These are phyloP conservation scores for Hippocampus guttulatus DNA, from an alignment of 2,113 vertebrate genomes.

Conservation along the genomic window DNA sequence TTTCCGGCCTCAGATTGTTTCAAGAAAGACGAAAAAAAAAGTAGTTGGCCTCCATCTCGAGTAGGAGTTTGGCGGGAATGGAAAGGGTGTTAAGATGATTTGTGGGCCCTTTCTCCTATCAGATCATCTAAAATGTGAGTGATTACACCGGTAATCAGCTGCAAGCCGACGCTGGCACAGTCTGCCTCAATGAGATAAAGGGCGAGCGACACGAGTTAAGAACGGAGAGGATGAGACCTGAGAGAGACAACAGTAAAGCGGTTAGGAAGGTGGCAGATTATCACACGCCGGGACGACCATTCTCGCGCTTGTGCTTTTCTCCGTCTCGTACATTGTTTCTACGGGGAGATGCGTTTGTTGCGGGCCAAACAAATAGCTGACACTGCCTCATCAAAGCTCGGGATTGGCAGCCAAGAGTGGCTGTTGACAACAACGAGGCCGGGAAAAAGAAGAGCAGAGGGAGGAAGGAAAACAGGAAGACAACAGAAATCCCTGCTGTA, in stretches of 20 bases:
- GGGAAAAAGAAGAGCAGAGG: conserved; percentile 61
- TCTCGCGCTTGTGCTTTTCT: conserved; percentile 47
- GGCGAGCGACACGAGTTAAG: conserved; percentile 47
- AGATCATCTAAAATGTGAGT: conserved; percentile 71
- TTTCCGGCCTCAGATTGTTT: conserved; percentile 43
- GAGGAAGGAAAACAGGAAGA: conserved; percentile 52
- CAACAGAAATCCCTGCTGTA: conserved; percentile 67
- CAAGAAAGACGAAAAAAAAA: conserved; percentile 56
- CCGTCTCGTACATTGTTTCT: conserved; percentile 42
- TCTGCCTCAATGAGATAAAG: conserved; percentile 70
- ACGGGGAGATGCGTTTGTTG: conserved; percentile 60
- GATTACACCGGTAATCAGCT: conserved; percentile 72
- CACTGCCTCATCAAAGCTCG: conserved; percentile 71
- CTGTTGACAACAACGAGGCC: conserved; percentile 67
- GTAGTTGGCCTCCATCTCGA: conserved; percentile 43
- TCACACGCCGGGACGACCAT: conserved; percentile 51
- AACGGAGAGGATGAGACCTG: conserved; percentile 48
- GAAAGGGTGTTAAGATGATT: conserved; percentile 64
- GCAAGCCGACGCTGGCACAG: conserved; percentile 63
- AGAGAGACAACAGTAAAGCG: conserved; percentile 52
- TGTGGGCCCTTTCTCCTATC: conserved; percentile 67
- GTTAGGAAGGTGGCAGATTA: conserved; percentile 69
- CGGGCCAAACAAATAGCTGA: conserved; percentile 70
- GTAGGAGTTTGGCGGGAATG: conserved; percentile 47
- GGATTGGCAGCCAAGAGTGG: conserved; percentile 66